Percentiles rank a stretch among this genome's conserved stretches.
phyloP scores from a whole-genome alignment of 2,113 vertebrate genomes.

The Prionailurus viverrinus region DNA sequence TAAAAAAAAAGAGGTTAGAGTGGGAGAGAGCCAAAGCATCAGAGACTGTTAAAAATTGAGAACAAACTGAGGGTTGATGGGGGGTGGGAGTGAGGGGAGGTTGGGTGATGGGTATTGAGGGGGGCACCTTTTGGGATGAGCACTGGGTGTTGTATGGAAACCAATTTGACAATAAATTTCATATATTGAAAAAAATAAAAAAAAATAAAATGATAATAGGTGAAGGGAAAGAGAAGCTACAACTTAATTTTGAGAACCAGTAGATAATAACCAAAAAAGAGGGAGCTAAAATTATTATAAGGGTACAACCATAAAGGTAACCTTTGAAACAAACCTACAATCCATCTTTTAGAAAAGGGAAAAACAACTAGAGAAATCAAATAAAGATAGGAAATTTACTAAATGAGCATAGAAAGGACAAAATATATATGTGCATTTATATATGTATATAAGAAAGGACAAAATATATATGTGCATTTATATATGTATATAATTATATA shows the following conservation, averaged over 20 bases:
- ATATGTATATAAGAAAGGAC: background rate
- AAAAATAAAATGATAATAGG: background rate
- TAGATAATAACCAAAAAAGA: background rate
- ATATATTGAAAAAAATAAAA: too few relatives aligned
- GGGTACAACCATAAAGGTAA: background rate
- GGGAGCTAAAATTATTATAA: background rate
- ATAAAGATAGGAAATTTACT: background rate
- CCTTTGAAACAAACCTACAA: background rate
- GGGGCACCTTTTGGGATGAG: too few relatives aligned
- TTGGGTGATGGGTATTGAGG: too few relatives aligned
- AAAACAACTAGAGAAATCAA: background rate
- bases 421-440: background rate
- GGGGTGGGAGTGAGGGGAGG: too few relatives aligned
- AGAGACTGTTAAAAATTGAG: too few relatives aligned
- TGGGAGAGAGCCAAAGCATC: too few relatives aligned
- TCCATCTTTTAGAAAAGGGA: background rate
- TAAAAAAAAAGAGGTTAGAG: too few relatives aligned
- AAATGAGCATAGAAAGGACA: background rate
- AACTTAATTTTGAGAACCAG: background rate
- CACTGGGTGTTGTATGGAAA: too few relatives aligned
- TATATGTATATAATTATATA: background rate
- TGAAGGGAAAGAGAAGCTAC: background rate
- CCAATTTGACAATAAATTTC: too few relatives aligned
- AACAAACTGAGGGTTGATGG: too few relatives aligned
- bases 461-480: background rate